Base-by-base conservation (phyloP, 2,797 vertebrate genomes). In the Melopsittacus undulatus region DNA sequence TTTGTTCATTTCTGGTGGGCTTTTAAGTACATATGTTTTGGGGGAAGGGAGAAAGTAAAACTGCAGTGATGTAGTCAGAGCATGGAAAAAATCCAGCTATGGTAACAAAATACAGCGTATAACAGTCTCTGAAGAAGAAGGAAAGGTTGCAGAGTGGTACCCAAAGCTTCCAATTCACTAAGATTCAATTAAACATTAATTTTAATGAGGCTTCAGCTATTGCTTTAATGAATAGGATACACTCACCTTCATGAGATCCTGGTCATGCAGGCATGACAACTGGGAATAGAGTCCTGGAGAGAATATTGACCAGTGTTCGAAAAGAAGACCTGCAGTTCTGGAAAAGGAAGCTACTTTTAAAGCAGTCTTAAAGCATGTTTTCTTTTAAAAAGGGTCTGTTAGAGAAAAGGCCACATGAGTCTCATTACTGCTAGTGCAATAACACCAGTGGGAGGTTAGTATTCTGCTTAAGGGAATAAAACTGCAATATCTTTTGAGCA, bases 31-130 rank as follows among this genome's bases (percentile, higher is more conserved):
- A 79, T 91, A 86, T 93, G 93, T 92, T 95, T 88, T 90, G 90
- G 88, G 85, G 94, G 93, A 95, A 95, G 88, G 83, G 90, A 89
- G 74, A 94, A 94, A 81, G 73, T 66, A 17, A 68, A 91, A 92
- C 88, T 86, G 49, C 49, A 59, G 69, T 48, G 76, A 91, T 87
- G 80, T 84, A 91, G 64, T 92, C 89, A 83, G 89, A 93, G 29
- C 67, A 40, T 91, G 94, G 73, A 59, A 83, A 69, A 81, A 81
- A 73, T 75, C 76, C 87, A 93, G 66, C 52, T 51, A 75, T 5
- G 8, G 76, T 93, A 89, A 87, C 30, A 87, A 93, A 95, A 75
- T 52, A 40, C 4, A 73, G 34, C 6, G 21, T 69, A 17, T 32
- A 83, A 42, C 68, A 89, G 27, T 32, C 84, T 69, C 52, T 78